Base-by-base conservation (phyloP, 2,113 vertebrate species). In the Hyperoodon ampullatus region DNA sequence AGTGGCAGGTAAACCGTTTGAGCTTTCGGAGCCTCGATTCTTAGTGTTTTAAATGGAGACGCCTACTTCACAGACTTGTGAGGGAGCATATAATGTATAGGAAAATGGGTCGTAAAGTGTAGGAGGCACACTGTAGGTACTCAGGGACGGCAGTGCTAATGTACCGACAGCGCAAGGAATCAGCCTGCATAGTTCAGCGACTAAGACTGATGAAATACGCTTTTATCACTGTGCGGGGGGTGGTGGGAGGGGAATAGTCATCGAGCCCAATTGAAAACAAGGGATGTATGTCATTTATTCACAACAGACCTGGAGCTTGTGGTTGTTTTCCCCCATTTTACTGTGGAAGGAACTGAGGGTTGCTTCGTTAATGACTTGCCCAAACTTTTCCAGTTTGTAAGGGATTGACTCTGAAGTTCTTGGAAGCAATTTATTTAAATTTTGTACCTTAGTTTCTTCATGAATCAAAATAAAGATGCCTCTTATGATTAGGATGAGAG, bases 331-430 rank as follows among this genome's bases (percentile, higher is more conserved):
- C 18, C 1, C 42, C 0, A 26, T 70, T 85, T 89, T 87, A 78
- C 9, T 5, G 0, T 35, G 89, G 55, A 85, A 80, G 93, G 89
- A 77, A 44, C n/a, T 24, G 35, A 85, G 77, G 65, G 61, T 44
- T 53, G 6, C 58, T 53, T 70, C 44, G 12, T 82, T 92, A 78
- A 78, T 35, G 47, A 90, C 65, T 80, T 94, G 42, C 66, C 47
- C 55, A 26, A 19, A 65, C 18, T 89, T 95, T 93, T 44, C 63
- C 63, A 83, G 42, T 92, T 95, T 96, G 21, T 78, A 82, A 83
- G 18, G 72, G 74, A 90, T n/a, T 68, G 75, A 33, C 35, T 24
- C 23, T 18, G 9, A 78, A 65, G 35, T 72, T 78, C 44, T 94
- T 89, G 47, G 68, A 92, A 95, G 42, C 42, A 71, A 93, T 14